These are phyloP conservation scores for Hydroisotoma schaefferi DNA, from an alignment of 2,888 invertebrate genomes.

Conservation along the genomic window DNA sequence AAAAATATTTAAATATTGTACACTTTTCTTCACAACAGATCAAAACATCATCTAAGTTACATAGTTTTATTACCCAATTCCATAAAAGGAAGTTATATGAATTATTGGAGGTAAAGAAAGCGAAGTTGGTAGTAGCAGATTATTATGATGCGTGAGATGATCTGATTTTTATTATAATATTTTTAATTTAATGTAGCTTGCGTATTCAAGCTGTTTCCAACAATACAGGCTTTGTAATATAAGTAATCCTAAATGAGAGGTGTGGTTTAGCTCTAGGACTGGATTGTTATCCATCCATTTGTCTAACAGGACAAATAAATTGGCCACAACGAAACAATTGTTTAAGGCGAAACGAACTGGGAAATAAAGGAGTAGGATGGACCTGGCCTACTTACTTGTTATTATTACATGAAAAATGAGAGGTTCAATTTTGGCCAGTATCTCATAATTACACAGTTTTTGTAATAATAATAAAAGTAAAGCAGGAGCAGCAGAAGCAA, in stretches of 20 bases:
- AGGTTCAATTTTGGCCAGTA: not conserved
- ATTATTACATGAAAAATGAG: not conserved
- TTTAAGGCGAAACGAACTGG: not conserved
- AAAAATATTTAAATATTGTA: too few species aligned
- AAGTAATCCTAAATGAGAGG: too few species aligned
- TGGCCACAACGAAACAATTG: slow-evolving; percentile 15
- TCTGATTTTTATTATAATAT: slow-evolving; percentile 6
- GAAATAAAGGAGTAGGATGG: too few species aligned
- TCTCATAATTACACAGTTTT: slow-evolving; percentile 3
- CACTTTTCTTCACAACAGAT: too few species aligned
- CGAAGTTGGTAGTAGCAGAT: not conserved
- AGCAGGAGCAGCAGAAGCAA: slow-evolving; percentile 10
- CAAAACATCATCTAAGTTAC: not conserved
- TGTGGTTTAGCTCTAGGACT: slow-evolving; percentile 6
- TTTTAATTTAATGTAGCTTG: not conserved
- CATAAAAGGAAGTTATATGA: slow-evolving; percentile 4
- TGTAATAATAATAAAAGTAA: slow-evolving; percentile 14
- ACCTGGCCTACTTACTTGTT: too few species aligned
- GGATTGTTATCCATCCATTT: not conserved
- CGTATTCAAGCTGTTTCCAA: too few species aligned
- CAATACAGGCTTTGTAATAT: too few species aligned
- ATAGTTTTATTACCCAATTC: not conserved
- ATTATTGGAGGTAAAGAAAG: not conserved
- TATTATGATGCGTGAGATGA: not conserved
- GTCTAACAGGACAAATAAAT: slow-evolving; percentile 14